phyloP scores from a whole-genome alignment of 92 coral and sea anemone species.

The Heliopora coerulea region DNA sequence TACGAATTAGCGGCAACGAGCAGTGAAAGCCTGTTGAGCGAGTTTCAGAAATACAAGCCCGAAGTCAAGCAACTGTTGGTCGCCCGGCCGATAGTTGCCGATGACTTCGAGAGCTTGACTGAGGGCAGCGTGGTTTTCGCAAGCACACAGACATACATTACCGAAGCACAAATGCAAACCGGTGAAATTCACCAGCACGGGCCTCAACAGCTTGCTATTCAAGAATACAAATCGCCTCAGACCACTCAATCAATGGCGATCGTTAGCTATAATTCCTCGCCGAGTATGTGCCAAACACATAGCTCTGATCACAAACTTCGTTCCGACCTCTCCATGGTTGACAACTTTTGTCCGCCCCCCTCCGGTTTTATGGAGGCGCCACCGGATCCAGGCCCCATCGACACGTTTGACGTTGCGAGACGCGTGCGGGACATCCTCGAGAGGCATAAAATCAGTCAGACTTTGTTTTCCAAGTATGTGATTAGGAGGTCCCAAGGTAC shows the following conservation, averaged over 20 bases:
- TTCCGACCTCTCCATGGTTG: constrained; percentile 32
- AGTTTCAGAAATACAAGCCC: constrained; percentile 40
- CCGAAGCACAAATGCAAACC: constrained; percentile 22
- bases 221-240: constrained; percentile 3
- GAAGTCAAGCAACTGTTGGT: constrained; percentile 33
- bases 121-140: constrained; percentile 40
- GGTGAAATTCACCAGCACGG: background rate
- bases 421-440: constrained; percentile 39
- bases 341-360: constrained; percentile 39
- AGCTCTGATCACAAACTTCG: constrained; percentile 14
- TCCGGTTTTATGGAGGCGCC: constrained; percentile 32
- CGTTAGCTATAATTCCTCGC: background rate
- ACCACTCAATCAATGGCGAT: constrained; percentile 17
- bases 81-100: constrained; percentile 30
- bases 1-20: constrained; percentile 38
- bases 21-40: constrained; percentile 24
- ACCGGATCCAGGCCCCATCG: constrained; percentile 20
- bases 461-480: constrained; percentile 37
- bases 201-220: constrained; percentile 1
- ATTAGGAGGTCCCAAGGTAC: constrained; percentile 42
- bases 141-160: constrained; percentile 2
- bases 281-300: background rate
- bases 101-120: constrained; percentile 26
- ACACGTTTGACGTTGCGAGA: constrained; percentile 36
- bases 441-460: constrained; percentile 39